Evolutionary conservation across 2,888 invertebrate genomes (phyloP).

Genomic region (Ferdinandea cuprea): DNA sequence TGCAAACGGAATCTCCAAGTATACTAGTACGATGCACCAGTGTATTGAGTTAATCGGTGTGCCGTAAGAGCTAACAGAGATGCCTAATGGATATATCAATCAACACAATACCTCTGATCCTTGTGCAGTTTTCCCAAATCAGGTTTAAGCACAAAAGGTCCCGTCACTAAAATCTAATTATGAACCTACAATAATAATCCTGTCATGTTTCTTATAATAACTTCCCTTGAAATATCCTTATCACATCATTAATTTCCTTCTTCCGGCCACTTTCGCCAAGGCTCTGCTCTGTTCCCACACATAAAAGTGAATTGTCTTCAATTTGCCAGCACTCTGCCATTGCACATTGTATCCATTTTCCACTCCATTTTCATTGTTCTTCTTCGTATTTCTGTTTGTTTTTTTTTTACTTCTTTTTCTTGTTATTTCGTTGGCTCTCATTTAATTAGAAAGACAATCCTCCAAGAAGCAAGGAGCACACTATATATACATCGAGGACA

Average conservation of each 20-base stretch:
- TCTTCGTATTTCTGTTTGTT: not conserved
- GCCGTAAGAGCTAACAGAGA: not conserved
- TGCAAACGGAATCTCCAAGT: not conserved
- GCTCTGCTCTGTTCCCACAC: not conserved
- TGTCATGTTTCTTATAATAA: slow-evolving; percentile 31
- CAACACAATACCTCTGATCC: too few species aligned
- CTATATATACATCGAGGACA: slow-evolving; percentile 22
- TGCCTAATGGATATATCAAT: too few species aligned
- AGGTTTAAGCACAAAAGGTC: too few species aligned
- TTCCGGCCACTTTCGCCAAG: slow-evolving; percentile 40
- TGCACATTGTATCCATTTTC: slow-evolving; percentile 52
- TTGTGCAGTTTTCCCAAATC: too few species aligned
- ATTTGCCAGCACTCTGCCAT: slow-evolving; percentile 42
- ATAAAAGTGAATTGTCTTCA: slow-evolving; percentile 56
- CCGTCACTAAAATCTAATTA: too few species aligned
- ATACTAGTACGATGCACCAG: slow-evolving; percentile 1
- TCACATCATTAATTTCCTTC: slow-evolving; percentile 63
- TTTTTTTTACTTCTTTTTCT: not conserved
- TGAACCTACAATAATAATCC: slow-evolving; percentile 1
- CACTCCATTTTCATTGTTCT: slow-evolving; percentile 44
- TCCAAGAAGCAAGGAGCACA: slow-evolving; percentile 9
- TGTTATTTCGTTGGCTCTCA: slow-evolving; percentile 24
- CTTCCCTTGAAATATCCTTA: slow-evolving; percentile 49
- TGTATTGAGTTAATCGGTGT: not conserved
- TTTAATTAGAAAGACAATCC: slow-evolving; percentile 66